phyloP scores from a whole-genome alignment of 2,888 invertebrate species.

The Drosophila sordidula region DNA sequence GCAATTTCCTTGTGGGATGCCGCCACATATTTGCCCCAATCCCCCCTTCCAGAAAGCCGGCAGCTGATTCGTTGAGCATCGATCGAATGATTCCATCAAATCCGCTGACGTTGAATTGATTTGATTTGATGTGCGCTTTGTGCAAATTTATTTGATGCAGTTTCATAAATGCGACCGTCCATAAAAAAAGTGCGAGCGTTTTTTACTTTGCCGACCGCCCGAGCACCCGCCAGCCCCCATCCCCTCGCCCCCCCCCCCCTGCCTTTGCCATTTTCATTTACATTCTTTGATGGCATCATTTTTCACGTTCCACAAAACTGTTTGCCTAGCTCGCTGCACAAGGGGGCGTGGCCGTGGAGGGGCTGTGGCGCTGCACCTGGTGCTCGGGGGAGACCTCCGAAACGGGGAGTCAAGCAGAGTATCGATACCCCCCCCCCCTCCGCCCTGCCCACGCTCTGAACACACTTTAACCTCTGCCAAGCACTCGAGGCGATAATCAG shows the following conservation, averaged over 20 bases:
- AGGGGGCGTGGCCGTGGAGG: not conserved
- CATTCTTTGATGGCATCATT: slow-evolving; percentile 64
- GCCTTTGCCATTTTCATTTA: slow-evolving; percentile 15
- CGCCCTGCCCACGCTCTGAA: not conserved
- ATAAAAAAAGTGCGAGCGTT: slow-evolving; percentile 43
- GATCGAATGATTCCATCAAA: slow-evolving; percentile 69
- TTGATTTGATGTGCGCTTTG: slow-evolving; percentile 71
- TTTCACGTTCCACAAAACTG: slow-evolving; percentile 45
- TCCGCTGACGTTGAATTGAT: slow-evolving; percentile 74
- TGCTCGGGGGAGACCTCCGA: slow-evolving; percentile 4
- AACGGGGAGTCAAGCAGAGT: slow-evolving; percentile 24
- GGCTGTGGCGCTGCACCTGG: not conserved
- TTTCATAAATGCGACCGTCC: slow-evolving; percentile 65
- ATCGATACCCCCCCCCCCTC: not conserved
- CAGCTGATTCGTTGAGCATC: slow-evolving; percentile 28
- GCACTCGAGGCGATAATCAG: slow-evolving; percentile 73
- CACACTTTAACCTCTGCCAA: slow-evolving; percentile 38
- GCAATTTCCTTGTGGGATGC: slow-evolving; percentile 43
- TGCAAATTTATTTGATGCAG: slow-evolving; percentile 72
- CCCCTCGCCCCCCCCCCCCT: not conserved
- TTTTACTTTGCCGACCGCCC: slow-evolving; percentile 8
- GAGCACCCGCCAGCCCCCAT: not conserved
- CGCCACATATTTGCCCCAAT: not conserved
- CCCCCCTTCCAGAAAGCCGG: slow-evolving; percentile 9
- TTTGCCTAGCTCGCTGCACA: slow-evolving; percentile 9